Base-by-base conservation (phyloP, 2,797 vertebrate genomes). In the Lagodon rhomboides region DNA sequence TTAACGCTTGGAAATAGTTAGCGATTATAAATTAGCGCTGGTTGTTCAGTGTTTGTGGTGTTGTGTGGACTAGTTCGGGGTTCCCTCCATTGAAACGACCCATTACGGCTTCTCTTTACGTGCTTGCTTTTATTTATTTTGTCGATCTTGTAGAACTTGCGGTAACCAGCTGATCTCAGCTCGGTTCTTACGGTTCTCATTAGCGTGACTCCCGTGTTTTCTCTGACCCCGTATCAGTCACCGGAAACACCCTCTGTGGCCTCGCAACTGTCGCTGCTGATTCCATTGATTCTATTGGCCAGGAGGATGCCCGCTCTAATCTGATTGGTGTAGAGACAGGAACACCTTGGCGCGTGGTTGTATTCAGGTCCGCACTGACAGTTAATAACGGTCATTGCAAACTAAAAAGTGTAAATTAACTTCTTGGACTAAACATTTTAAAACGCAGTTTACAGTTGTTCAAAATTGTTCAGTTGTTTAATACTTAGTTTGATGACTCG, bases 221-320 rank as follows among this genome's bases (percentile, higher is more conserved):
- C 55, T 62, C 58, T 54, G 79, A 79, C 6, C 59, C 62, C 2
- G 46, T 9, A n/a, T 68, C 80, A 20, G 69, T 41, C 49, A 1
- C 16, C 15, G 43, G 17, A 6, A 22, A 30, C 13, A 49, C 3
- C 30, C 2, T 18, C 12, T 0, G 10, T 0, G 1, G 11, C 12
- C 0, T 1, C 27, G 22, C 23, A 25, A 25, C 1, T 6, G 0
- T 10, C 15, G 1, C 12, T 3, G 13, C 10, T 0, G 44, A 5
- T 34, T 55, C 25, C 27, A 38, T 66, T 17, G 50, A 60, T 82
- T 22, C 47, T 17, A 84, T 89, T 90, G 88, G 89, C 60, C 53
- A 46, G 16, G 44, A 41, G 16, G 1, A 1, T 12, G 0, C 30
- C 25, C 22, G 43, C 63, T 69, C 15, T 16, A 1, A 66, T 55